Base-by-base conservation (phyloP, 2,888 invertebrate genomes). In the Allygus modestus region DNA sequence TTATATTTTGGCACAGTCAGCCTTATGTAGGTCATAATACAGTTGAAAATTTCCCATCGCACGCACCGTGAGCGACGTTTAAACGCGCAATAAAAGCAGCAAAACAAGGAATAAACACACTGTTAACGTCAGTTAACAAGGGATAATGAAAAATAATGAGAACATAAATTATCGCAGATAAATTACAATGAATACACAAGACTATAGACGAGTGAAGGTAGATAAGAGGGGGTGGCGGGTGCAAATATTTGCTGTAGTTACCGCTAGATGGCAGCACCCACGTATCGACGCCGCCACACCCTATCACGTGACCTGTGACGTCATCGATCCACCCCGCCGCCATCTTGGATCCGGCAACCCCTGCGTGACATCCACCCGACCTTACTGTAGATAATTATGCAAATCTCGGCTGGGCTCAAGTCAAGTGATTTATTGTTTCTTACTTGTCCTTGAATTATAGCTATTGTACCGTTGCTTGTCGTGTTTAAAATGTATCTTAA, bases 281-380 rank as follows among this genome's bases (percentile, higher is more conserved):
- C 23, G 77, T 77, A 77, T 77, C 15, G 77, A 77, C 77, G 51
- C 41, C 77, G 77, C 77, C 77, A 77, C 77, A 77, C 77, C 77
- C 77, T 28, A 51, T 26, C 51, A 46, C 26, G 26, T 9, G 20
- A 33, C 2, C 9, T 43, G 20, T 28, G 28, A 65, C 65, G 28
- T 28, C 65, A 65, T 31, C 28, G 58, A 58, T 15, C 51, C 51
- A 17, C 51, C 51, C 58, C 23, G 58, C n/a, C 15, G 77, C 77
- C 77, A 77, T 77, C 46, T 77, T 77, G 77, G 73, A 73, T 41
- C 73, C 69, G 33, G 69, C 69, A 4, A 73, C 37, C 73, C 73
- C 31, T 65, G 28, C 65, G 65, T 65, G 58, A 65, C 65, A 28
- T 41, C 73, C n/a, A 41, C 17, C 11, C 11, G 31, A 12, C 43